phyloP scores from a whole-genome alignment of 2,888 invertebrate species.

The Lochmaea capreae region DNA sequence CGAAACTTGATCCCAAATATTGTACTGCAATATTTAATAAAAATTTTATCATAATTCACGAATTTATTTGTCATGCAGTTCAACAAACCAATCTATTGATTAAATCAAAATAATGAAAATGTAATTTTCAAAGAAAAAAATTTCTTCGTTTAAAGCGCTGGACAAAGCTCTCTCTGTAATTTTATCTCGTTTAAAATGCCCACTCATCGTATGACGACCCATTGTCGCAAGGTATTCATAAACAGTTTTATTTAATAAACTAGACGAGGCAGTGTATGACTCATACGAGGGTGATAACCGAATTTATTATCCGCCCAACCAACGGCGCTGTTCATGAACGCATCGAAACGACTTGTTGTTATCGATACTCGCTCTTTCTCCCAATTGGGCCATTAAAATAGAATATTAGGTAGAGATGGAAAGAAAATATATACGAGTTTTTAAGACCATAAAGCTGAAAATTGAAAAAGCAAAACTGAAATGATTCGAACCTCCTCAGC shows the following conservation, averaged over 20 bases:
- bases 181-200: constrained; percentile 1
- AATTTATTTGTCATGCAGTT: too few species aligned
- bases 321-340: not conserved
- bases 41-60: too few species aligned
- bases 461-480: not conserved
- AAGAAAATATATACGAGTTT: not conserved
- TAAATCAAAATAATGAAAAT: not conserved
- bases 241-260: not conserved
- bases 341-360: not conserved
- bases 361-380: not conserved
- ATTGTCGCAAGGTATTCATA: not conserved
- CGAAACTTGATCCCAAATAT: too few species aligned
- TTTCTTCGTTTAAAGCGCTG: too few species aligned
- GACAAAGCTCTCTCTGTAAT: not conserved
- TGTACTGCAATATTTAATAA: too few species aligned
- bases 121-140: too few species aligned
- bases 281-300: not conserved
- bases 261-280: not conserved
- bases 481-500: too few species aligned
- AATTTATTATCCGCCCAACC: not conserved
- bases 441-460: not conserved
- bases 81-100: too few species aligned
- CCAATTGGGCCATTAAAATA: not conserved
- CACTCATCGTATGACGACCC: not conserved
- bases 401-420: not conserved